Evolutionary conservation across 2,797 vertebrate species (phyloP).

Genomic region (Petrocephalus sullivani): DNA sequence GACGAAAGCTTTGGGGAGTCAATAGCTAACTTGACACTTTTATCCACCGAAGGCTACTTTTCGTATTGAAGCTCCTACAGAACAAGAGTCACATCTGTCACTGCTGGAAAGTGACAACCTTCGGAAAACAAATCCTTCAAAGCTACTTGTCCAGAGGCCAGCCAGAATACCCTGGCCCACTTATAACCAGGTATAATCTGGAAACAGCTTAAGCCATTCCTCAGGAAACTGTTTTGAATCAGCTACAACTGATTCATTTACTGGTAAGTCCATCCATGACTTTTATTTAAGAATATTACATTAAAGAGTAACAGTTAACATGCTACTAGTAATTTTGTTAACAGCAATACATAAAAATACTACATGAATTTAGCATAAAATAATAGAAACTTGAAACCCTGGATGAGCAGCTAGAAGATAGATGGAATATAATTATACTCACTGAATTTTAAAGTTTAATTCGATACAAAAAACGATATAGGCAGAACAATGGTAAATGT

Average conservation of each 20-base stretch:
- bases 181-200: background rate
- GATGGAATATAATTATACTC: background rate
- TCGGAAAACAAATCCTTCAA: background rate
- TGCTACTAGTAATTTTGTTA: background rate
- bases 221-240: background rate
- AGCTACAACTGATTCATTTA: background rate
- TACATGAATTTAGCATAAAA: background rate
- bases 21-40: background rate
- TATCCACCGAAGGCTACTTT: background rate
- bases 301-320: background rate
- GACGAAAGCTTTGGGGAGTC: background rate
- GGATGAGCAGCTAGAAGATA: background rate
- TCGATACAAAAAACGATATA: background rate
- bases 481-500: background rate
- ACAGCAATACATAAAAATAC: background rate
- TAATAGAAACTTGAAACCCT: background rate
- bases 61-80: background rate
- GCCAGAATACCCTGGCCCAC: background rate
- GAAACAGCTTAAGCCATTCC: background rate
- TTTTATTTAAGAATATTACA: background rate
- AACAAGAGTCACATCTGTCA: background rate
- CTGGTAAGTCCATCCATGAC: background rate
- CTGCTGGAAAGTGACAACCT: background rate
- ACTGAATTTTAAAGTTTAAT: background rate
- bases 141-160: background rate